Base-by-base conservation (phyloP, 2,113 vertebrate genomes). In the Gymnobelideus leadbeateri region DNA sequence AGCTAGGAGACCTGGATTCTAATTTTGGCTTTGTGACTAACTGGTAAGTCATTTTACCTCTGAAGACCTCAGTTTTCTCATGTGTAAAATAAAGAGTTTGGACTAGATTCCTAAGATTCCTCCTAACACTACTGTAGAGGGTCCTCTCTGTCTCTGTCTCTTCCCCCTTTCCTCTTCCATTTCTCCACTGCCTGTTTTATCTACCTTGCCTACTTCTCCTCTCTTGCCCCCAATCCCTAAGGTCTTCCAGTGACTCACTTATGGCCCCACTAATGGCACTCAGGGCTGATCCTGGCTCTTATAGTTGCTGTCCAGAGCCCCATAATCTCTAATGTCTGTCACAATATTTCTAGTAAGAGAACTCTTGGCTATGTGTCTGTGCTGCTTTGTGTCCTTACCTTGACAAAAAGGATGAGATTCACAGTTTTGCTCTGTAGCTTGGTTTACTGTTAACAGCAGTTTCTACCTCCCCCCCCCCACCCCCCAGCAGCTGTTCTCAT, bases 401-500 rank as follows among this genome's bases (percentile, higher is more conserved):
- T 97, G 96, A 97, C 97, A 98, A 96, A 97, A 90, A 97, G 96
- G 97, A 97, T 95, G 93, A 9, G 37, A 53, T 92, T 96, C 96
- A 96, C 96, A 91, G 96, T 91, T 97, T 97, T 97, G 57, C 94
- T 96, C 96, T 51, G 96, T 89, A 90, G 96, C 91, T 92, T 93
- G 94, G 95, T 97, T 97, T 97, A 97, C 96, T 95, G 96, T 97
- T 96, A 92, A 54, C 93, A 12, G 93, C 93, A 95, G 89, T 55
- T 55, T 68, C 50, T 23, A 43, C 92, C 53, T 55, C 14, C 14
- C 16, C 25, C 91, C 0, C 54, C 28, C 46, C 93, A n/a, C 43
- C 21, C 89, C 96, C 91, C 90, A 96, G 96, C 98, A 98, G 98
- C 98, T 98, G 97, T 97, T 97, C 98, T 95, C 96, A 97, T 98